A percentile compares a stretch with the other conserved stretches of the same genome.
phyloP scores from a whole-genome alignment of 2,113 vertebrate genomes.

The Megaleporinus macrocephalus region DNA sequence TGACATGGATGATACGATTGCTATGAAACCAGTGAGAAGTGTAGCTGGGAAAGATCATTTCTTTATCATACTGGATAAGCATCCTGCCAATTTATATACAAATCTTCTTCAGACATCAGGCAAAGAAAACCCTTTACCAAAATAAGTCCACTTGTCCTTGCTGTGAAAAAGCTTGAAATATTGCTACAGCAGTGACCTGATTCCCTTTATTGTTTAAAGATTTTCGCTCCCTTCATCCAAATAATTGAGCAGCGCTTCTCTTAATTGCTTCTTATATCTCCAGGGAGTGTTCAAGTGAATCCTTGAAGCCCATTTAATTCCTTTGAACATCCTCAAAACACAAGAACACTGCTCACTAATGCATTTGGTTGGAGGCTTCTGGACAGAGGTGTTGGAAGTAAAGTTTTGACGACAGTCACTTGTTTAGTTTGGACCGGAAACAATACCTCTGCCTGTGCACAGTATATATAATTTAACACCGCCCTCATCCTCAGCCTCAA shows the following conservation, averaged over 20 bases:
- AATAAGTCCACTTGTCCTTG: not conserved
- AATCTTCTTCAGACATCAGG: not conserved
- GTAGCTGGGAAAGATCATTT: not conserved
- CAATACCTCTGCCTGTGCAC: not conserved
- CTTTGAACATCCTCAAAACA: slow-evolving; percentile 44
- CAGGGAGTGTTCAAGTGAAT: slow-evolving; percentile 56
- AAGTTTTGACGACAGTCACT: not conserved
- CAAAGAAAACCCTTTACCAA: slow-evolving; percentile 1
- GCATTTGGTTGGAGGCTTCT: not conserved
- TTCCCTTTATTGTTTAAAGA: slow-evolving; percentile 66
- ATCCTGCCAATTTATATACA: not conserved
- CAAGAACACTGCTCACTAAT: slow-evolving; percentile 44
- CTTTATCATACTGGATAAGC: not conserved
- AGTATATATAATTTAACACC: not conserved
- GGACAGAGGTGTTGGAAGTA: not conserved
- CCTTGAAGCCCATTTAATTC: slow-evolving; percentile 64
- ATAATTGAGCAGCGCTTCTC: slow-evolving; percentile 67
- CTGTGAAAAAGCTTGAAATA: slow-evolving; percentile 1
- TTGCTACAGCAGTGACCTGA: slow-evolving; percentile 52
- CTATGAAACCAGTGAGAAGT: not conserved
- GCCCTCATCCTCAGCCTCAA: not conserved
- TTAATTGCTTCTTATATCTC: slow-evolving; percentile 63
- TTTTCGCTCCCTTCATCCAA: slow-evolving; percentile 57
- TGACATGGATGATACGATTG: not conserved
- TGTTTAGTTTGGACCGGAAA: not conserved